These are phyloP conservation scores for Linyphia triangularis DNA, from an alignment of 2,888 invertebrate genomes.

Conservation along the genomic window DNA sequence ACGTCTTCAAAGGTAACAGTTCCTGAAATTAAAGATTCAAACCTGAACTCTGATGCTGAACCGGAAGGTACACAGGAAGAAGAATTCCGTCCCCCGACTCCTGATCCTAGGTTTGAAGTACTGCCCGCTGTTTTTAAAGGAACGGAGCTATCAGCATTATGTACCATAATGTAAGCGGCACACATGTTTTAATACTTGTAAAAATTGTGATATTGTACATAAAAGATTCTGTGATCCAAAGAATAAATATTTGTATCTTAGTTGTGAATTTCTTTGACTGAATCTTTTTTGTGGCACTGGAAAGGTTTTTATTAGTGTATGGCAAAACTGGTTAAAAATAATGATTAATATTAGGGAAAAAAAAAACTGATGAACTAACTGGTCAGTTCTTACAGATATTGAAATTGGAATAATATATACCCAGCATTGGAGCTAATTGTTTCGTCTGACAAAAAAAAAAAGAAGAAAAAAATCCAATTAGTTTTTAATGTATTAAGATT, in stretches of 20 bases:
- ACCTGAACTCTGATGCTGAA: slow-evolving; percentile 6
- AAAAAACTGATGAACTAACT: no score
- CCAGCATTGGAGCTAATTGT: no score
- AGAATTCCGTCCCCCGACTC: slow-evolving; percentile 78
- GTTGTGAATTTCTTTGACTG: slow-evolving; percentile 26
- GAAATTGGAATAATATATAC: no score
- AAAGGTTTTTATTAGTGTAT: background rate
- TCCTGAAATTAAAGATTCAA: background rate
- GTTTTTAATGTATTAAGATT: no score
- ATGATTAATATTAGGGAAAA: no score
- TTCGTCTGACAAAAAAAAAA: no score
- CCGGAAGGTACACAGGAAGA: slow-evolving; percentile 80
- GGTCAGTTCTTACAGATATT: no score
- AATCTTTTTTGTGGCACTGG: slow-evolving; percentile 6
- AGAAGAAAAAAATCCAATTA: no score
- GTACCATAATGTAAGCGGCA: slow-evolving; percentile 84
- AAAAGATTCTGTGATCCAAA: slow-evolving; percentile 56
- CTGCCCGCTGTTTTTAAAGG: slow-evolving; percentile 87
- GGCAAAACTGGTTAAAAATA: no score
- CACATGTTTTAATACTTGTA: slow-evolving; percentile 20
- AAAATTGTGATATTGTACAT: slow-evolving; percentile 68
- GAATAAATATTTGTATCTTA: slow-evolving; percentile 56
- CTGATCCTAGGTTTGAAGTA: slow-evolving; percentile 82
- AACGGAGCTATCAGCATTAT: slow-evolving; percentile 90
- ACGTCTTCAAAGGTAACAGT: background rate